Conservation (phyloP, 1,140 invertebrate species). For the Drosophila burlai region DNA sequence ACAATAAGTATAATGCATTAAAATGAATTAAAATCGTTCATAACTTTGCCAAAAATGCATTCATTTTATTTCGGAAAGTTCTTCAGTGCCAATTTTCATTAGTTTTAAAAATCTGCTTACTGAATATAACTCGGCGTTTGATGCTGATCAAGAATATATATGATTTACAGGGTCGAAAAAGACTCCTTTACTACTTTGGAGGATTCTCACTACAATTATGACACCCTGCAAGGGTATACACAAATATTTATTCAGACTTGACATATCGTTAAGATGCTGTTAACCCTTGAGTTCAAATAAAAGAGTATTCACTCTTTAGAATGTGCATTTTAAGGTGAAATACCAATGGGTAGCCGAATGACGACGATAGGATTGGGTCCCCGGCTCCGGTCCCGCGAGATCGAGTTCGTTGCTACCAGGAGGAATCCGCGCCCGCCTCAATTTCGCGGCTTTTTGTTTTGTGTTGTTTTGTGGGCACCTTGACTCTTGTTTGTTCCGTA, state of each 20-base stretch:
- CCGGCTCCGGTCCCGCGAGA: not conserved
- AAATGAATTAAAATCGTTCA: not conserved
- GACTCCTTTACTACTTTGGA: too few relatives aligned
- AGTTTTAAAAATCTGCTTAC: not conserved
- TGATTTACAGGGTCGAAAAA: too few relatives aligned
- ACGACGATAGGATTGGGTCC: constrained; percentile 7
- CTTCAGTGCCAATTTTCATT: not conserved
- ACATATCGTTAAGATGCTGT: not conserved
- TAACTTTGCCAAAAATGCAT: not conserved
- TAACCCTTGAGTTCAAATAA: not conserved
- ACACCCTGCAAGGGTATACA: too few relatives aligned
- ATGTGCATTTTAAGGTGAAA: constrained; percentile 8
- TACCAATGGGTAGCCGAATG: constrained; percentile 2
- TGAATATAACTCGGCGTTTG: too few relatives aligned
- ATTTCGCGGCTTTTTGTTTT: constrained; percentile 33
- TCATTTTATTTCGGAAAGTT: not conserved
- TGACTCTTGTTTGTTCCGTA: constrained; percentile 74
- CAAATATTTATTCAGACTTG: not conserved
- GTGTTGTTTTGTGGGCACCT: constrained; percentile 44
- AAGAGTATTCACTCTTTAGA: constrained; percentile 14
- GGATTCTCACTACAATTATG: too few relatives aligned
- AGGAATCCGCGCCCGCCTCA: constrained; percentile 27
- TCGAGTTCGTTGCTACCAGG: constrained; percentile 54
- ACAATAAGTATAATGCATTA: too few relatives aligned
- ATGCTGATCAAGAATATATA: too few relatives aligned